Base-by-base conservation (phyloP, 2,797 vertebrate species). In the Erpetoichthys calabaricus region DNA sequence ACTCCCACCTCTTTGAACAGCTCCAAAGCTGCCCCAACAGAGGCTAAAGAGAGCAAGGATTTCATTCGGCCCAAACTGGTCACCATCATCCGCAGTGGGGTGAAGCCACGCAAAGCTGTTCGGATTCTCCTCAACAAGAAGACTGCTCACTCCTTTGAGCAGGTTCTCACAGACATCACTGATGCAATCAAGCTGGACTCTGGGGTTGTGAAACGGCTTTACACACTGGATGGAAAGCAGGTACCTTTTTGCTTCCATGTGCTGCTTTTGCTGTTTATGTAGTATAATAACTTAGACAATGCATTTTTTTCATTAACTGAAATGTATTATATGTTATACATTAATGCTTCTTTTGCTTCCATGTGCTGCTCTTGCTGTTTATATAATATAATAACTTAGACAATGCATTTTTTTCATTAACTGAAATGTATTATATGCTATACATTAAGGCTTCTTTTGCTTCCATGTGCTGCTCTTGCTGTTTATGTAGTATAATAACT, bases 51-150 rank as follows among this genome's bases (percentile, higher is more conserved):
- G 71, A 77, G 65, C 68, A 94, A 91, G 68, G 94, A 99, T 82
- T 99, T 94, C 80, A 97, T 98, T 64, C 85, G 78, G 53, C 95
- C 95, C 67, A 99, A 99, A 73, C 82, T 99, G 73, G 91, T 98
- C 72, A 99, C 95, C 56, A 94, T 99, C 60, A 89, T 99, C 69
- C 85, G 95, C 63, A 98, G 95, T 0, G 94, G 95, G 10, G 94
- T 99, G 63, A 99, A 99, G 64, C 95, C 95, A 1, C 86, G 94
- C 50, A 99, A 96, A 60, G 94, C 95, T 1, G 85, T 97, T 44
- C 80, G 95, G 53, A 79, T 98, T 68, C 81, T 99, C 67, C 91
- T 99, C 57, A 99, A 99, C 82, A 99, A 94, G 88, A 99, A 99
- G 69, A 99, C 94, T 0, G 94, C 94, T 2, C 94, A 99, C 72